Evolutionary conservation across 1,140 invertebrate species (phyloP).

Genomic region (Aphelenchoides fujianensis): DNA sequence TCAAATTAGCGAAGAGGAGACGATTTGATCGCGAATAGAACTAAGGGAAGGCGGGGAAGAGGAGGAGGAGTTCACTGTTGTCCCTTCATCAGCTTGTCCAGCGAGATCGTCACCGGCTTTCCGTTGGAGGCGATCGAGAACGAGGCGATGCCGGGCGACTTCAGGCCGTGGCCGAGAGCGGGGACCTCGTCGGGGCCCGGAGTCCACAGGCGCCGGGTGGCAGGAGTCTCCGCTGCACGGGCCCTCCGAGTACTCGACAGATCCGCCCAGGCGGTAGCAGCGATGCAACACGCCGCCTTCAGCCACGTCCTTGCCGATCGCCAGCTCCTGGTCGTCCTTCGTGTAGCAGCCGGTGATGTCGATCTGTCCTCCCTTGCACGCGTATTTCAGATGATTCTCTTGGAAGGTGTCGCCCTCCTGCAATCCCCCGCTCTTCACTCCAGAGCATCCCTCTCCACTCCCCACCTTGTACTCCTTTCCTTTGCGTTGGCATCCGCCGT

Average conservation of each 20-base stretch:
- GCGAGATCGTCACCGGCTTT: slow-evolving; percentile 22
- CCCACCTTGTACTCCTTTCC: slow-evolving; percentile 43
- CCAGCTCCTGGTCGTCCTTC: slow-evolving; percentile 35
- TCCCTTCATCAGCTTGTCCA: slow-evolving; percentile 34
- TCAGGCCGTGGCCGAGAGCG: slow-evolving; percentile 38
- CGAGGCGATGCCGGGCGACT: slow-evolving; percentile 40
- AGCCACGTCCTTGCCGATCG: slow-evolving; percentile 48
- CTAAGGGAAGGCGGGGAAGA: no score
- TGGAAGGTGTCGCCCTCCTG: slow-evolving; percentile 47
- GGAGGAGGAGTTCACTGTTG: slow-evolving; percentile 17
- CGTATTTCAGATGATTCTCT: slow-evolving; percentile 48
- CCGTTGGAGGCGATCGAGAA: slow-evolving; percentile 36
- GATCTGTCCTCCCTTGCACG: slow-evolving; percentile 39
- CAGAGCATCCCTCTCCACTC: not conserved
- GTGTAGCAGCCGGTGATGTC: slow-evolving; percentile 48
- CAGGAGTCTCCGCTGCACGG: slow-evolving; percentile 22
- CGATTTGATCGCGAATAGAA: no score
- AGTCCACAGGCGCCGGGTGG: slow-evolving; percentile 4
- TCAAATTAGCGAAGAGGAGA: no score
- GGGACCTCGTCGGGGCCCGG: slow-evolving; percentile 47
- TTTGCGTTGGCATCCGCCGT: slow-evolving; percentile 28
- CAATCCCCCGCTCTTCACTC: slow-evolving; percentile 1
- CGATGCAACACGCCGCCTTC: slow-evolving; percentile 37
- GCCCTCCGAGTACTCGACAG: slow-evolving; percentile 46
- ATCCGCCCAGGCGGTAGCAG: slow-evolving; percentile 42